These are phyloP conservation scores for Neuroterus valhalla DNA, from an alignment of 1,140 invertebrate species.

Conservation along the genomic window DNA sequence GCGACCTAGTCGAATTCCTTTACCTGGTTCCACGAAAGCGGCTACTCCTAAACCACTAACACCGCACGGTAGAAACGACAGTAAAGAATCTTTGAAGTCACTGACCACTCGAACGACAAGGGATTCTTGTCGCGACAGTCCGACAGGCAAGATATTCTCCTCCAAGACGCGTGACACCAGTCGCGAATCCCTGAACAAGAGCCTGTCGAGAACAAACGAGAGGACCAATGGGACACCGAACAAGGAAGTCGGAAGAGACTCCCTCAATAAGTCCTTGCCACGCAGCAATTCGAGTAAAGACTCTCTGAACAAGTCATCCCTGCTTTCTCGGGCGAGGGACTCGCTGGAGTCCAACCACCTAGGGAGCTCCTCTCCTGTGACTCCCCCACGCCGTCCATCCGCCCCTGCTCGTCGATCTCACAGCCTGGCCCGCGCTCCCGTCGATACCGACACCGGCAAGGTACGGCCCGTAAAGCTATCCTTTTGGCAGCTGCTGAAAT, in stretches of 20 bases:
- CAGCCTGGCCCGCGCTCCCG: conserved; percentile 64
- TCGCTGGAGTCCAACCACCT: conserved; percentile 64
- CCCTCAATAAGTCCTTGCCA: conserved; percentile 65
- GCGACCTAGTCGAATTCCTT: conserved; percentile 83
- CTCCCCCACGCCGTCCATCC: conserved; percentile 65
- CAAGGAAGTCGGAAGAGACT: conserved; percentile 60
- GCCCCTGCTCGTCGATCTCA: conserved; percentile 69
- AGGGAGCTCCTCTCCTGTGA: conserved; percentile 51
- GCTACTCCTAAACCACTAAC: conserved; percentile 78
- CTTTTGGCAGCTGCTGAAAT: conserved; percentile 80
- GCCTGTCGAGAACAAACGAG: conserved; percentile 74
- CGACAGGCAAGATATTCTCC: conserved; percentile 44
- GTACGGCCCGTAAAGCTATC: conserved; percentile 80
- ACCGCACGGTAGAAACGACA: conserved; percentile 73
- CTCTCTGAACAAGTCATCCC: conserved; percentile 65
- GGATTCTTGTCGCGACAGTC: conserved; percentile 62
- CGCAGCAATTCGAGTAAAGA: conserved; percentile 67
- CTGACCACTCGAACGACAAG: conserved; percentile 49
- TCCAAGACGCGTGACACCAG: conserved; percentile 67
- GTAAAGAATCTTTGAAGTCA: conserved; percentile 78
- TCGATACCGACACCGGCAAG: conserved; percentile 76
- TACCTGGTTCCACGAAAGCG: conserved; percentile 76
- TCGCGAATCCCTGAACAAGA: conserved; percentile 78
- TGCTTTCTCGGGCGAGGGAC: conserved; percentile 65
- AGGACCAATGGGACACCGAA: conserved; percentile 44